These are phyloP conservation scores for Osmerus eperlanus DNA, from an alignment of 2,113 vertebrate species.

Conservation along the genomic window DNA sequence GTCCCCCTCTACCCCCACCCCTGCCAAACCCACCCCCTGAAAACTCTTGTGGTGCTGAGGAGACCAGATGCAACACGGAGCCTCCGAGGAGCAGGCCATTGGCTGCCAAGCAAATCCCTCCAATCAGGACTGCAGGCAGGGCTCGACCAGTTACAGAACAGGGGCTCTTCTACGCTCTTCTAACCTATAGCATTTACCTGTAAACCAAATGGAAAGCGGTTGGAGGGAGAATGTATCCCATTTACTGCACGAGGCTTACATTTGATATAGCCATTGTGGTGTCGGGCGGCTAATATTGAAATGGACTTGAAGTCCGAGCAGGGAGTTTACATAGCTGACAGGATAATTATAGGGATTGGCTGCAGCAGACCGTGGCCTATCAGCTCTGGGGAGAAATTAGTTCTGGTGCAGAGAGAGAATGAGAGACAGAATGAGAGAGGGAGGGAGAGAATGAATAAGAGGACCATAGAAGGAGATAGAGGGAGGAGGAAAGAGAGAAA, in stretches of 20 bases:
- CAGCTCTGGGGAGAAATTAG: constrained; percentile 70
- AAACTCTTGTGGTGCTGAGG: neutral
- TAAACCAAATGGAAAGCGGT: constrained; percentile 18
- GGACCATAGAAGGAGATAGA: no score
- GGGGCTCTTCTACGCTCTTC: constrained; percentile 24
- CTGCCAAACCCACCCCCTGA: neutral
- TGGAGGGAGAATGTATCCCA: constrained; percentile 38
- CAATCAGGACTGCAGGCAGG: neutral
- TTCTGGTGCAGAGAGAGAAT: constrained; percentile 52
- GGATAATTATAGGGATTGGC: constrained; percentile 77
- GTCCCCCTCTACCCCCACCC: neutral
- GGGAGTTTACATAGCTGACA: constrained; percentile 71
- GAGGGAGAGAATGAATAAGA: no score
- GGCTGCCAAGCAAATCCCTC: constrained; percentile 1
- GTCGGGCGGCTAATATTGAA: constrained; percentile 64
- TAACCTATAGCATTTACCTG: constrained; percentile 30
- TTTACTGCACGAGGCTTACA: constrained; percentile 49
- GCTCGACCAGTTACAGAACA: constrained; percentile 19
- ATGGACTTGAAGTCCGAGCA: constrained; percentile 66
- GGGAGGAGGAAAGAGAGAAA: no score
- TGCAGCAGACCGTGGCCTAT: constrained; percentile 74
- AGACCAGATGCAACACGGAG: neutral
- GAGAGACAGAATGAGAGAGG: no score
- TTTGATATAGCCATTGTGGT: constrained; percentile 68
- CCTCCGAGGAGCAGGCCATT: neutral